Evolutionary conservation across 2,113 vertebrate genomes (phyloP).

Genomic region (Stigmatopora nigra): DNA sequence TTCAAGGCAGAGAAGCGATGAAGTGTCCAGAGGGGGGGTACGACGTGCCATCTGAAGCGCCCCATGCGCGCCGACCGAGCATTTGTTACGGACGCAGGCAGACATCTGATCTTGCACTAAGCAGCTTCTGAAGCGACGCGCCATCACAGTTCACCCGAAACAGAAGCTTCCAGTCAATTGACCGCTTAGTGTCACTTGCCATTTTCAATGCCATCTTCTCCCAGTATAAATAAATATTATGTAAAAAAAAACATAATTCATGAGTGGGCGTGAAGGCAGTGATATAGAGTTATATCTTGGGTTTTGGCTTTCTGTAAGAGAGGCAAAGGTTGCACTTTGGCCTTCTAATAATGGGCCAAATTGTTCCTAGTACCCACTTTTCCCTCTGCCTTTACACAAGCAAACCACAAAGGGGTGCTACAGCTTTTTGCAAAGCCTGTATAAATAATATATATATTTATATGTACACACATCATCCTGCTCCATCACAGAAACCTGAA

Average conservation of each 20-base stretch:
- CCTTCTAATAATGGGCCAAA: background rate
- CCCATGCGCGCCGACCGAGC: conserved; percentile 32
- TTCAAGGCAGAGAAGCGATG: conserved; percentile 46
- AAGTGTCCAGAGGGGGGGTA: conserved; percentile 59
- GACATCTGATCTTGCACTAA: conserved; percentile 69
- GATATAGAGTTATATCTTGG: background rate
- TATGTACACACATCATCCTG: conserved; percentile 31
- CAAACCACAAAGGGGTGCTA: conserved; percentile 82
- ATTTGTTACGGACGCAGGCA: conserved; percentile 43
- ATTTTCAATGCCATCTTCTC: background rate
- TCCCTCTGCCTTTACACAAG: conserved; percentile 63
- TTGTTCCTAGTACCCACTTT: conserved; percentile 42
- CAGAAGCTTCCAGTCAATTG: conserved; percentile 56
- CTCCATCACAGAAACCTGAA: conserved; percentile 17
- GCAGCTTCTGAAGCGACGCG: conserved; percentile 46
- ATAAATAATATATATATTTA: background rate
- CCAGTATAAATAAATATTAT: background rate
- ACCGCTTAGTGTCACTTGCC: conserved; percentile 20
- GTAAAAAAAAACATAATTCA: too few relatives aligned
- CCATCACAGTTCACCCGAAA: conserved; percentile 46
- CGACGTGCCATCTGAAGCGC: conserved; percentile 50
- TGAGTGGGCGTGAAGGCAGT: background rate
- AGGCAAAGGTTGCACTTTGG: background rate
- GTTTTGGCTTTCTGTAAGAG: background rate
- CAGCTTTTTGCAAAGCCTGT: conserved; percentile 64